These are phyloP conservation scores for Acromyrmex echinatior DNA, from an alignment of 1,140 invertebrate species.

Conservation along the genomic window DNA sequence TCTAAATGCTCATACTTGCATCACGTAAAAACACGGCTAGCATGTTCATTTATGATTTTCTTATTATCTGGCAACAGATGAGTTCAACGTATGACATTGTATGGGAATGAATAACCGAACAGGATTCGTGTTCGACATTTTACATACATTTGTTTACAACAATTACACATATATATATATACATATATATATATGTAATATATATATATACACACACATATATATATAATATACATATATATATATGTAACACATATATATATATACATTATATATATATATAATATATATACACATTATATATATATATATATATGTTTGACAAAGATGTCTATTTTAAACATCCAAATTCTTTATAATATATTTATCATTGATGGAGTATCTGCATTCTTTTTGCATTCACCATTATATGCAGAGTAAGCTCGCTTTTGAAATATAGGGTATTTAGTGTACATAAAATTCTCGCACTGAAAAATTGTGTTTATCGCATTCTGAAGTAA, in stretches of 20 bases:
- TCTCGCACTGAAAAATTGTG: constrained; percentile 44
- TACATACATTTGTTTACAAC: constrained; percentile 24
- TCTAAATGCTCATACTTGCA: constrained; percentile 64
- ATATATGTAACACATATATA: too few relatives aligned
- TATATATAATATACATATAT: too few relatives aligned
- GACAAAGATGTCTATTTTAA: constrained; percentile 33
- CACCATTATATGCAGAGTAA: constrained; percentile 7
- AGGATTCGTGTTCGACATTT: constrained; percentile 28
- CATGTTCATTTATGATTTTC: constrained; percentile 9
- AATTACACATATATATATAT: neutral
- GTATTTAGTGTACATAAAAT: constrained; percentile 61
- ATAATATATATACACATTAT: neutral
- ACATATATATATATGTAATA: too few relatives aligned
- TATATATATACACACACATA: too few relatives aligned
- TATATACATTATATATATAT: too few relatives aligned
- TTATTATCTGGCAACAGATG: constrained; percentile 14
- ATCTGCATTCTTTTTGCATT: constrained; percentile 54
- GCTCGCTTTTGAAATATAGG: constrained; percentile 50
- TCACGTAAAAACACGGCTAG: constrained; percentile 26
- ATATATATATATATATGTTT: constrained; percentile 5
- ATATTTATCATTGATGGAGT: constrained; percentile 56
- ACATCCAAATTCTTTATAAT: constrained; percentile 58
- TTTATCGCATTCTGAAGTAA: constrained; percentile 37
- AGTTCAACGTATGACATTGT: neutral
- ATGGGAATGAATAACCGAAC: constrained; percentile 6